Evolutionary conservation across 2,113 vertebrate genomes (phyloP).

Genomic region (Ammospiza caudacuta): DNA sequence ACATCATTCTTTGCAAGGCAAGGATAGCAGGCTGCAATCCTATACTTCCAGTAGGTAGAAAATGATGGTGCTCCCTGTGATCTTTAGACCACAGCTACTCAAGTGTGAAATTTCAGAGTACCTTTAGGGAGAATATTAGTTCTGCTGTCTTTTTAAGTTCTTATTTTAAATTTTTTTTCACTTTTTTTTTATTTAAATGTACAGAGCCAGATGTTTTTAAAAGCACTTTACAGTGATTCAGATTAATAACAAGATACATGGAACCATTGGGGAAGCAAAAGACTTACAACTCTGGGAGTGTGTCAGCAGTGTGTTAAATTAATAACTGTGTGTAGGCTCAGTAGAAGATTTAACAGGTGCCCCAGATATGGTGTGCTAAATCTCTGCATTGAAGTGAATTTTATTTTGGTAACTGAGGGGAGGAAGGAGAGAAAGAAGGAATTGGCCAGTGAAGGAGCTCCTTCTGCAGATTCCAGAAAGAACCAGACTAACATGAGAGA

Average conservation of each 20-base stretch:
- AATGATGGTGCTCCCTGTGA: neutral
- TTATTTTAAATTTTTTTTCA: neutral
- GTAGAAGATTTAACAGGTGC: constrained; percentile 42
- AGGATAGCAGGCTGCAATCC: neutral
- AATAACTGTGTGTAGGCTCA: constrained; percentile 47
- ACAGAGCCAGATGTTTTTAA: neutral
- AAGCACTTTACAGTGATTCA: neutral
- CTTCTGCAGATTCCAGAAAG: neutral
- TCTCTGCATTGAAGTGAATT: neutral
- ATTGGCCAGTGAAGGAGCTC: neutral
- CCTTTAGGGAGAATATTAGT: neutral
- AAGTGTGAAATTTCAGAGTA: neutral
- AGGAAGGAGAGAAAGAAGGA: neutral
- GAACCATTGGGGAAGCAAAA: constrained; percentile 4
- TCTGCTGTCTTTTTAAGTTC: neutral
- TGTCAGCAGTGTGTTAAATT: constrained; percentile 58
- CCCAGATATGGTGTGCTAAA: constrained; percentile 45
- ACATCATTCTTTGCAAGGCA: neutral
- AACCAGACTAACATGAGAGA: neutral
- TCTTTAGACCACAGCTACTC: neutral
- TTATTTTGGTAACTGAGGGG: constrained; percentile 30
- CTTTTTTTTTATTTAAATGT: neutral
- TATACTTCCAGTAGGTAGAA: neutral
- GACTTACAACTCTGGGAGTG: neutral
- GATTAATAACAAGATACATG: neutral